Base-by-base conservation (phyloP, 2,888 invertebrate genomes). In the Ecdyonurus torrentis region DNA sequence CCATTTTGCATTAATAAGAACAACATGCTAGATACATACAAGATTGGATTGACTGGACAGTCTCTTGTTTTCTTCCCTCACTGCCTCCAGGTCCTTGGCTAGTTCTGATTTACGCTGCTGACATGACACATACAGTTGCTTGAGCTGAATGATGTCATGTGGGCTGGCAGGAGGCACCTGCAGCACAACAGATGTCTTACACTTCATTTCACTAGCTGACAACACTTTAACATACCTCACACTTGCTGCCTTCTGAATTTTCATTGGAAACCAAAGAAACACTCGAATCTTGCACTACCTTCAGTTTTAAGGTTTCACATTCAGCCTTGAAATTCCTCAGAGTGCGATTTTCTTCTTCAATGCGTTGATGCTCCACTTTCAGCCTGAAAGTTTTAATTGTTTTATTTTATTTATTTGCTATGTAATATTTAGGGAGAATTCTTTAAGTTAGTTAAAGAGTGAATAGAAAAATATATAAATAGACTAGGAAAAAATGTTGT, bases 61-160 rank as follows among this genome's bases (percentile, higher is more conserved):
- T n/a, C 55, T 55, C 22, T n/a, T 55, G 55, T 55, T 55, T 22
- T 55, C 55, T n/a, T 55, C 55, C 55, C n/a, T 55, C 19, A 55
- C 7, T 5, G 3, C 7, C n/a, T 18, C 15, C 20, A 55, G n/a
- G 20, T 55, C 55, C 7, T 55, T 55, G 20, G 55, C n/a, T n/a
- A 55, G n/a, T 55, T 55, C 55, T 7, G 55, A 5, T 22, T 55
- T 55, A 5, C 55, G 10, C 20, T 55, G 55, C 22, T 55, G n/a
- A n/a, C 55, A 55, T 7, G 55, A 55, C 10, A 55, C n/a, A 22
- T 55, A 55, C 55, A 55, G 20, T n/a, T 55, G 55, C 55, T 20
- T 55, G 7, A 55, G 19, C n/a, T 55, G n/a, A 7, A 55, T 22
- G 22, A 55, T 37, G 37, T 37, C 37, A 15, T 37, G 37, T 10